Percentiles rank a stretch among this genome's conserved stretches.
These are phyloP conservation scores for Lepidurus apus DNA, from an alignment of 1,140 invertebrate genomes.

Conservation along the genomic window DNA sequence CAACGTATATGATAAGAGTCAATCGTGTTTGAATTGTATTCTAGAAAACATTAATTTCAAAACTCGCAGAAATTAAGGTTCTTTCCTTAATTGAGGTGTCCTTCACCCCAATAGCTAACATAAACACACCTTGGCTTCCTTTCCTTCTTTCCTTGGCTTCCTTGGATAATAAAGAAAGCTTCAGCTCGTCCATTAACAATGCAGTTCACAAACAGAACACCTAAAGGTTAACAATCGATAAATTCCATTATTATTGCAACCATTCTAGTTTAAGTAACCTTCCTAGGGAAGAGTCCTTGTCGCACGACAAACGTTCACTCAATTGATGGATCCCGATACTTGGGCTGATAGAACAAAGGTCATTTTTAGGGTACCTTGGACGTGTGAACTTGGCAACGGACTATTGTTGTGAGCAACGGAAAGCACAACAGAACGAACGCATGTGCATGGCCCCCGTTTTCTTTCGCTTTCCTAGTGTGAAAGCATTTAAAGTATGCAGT, in stretches of 20 bases:
- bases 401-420: not conserved
- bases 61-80: too few species aligned
- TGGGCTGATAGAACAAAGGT: not conserved
- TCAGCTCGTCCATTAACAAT: too few species aligned
- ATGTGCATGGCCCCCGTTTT: not conserved
- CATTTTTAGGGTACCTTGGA: not conserved
- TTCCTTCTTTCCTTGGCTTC: not conserved
- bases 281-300: not conserved
- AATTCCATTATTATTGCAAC: not conserved
- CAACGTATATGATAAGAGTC: too few species aligned
- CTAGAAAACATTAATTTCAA: too few species aligned
- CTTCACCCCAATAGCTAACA: too few species aligned
- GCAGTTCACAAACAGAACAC: not conserved
- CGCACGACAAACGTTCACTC: not conserved
- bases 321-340: not conserved
- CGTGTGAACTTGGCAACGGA: not conserved
- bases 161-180: not conserved
- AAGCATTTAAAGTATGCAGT: conserved; percentile 19
- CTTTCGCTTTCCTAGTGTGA: not conserved
- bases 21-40: too few species aligned
- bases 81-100: too few species aligned
- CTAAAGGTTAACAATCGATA: conserved; percentile 2
- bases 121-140: not conserved
- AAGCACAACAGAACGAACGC: not conserved
- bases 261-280: not conserved